Percentiles rank a stretch among this genome's conserved stretches.
Evolutionary conservation across 2,797 vertebrate genomes (phyloP).

Genomic region (Periparus ater): DNA sequence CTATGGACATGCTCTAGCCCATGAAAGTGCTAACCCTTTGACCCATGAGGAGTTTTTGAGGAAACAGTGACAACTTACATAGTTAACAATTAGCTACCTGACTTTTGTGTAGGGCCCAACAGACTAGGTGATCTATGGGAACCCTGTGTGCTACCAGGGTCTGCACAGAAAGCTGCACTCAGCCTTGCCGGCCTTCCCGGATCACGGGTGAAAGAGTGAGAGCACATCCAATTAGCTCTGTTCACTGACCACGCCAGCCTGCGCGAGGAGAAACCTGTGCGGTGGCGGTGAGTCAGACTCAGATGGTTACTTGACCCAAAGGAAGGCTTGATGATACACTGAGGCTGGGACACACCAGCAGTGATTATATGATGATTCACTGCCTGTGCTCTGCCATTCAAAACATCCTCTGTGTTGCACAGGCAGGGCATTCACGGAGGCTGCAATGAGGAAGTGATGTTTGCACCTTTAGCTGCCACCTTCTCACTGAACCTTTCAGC

Average conservation of each 20-base stretch:
- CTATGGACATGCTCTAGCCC: not conserved
- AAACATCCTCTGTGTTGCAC: constrained; percentile 47
- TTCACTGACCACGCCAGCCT: not conserved
- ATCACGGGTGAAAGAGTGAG: not conserved
- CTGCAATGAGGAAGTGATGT: constrained; percentile 27
- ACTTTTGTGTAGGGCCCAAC: not conserved
- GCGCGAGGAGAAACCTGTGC: not conserved
- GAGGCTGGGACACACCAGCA: constrained; percentile 35
- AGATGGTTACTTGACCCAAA: constrained; percentile 32
- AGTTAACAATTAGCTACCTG: not conserved
- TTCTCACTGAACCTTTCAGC: not conserved
- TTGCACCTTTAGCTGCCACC: constrained; percentile 17
- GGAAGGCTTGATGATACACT: constrained; percentile 14
- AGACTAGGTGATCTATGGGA: not conserved
- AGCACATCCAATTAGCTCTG: not conserved
- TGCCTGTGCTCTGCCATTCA: constrained; percentile 38
- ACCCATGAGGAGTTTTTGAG: not conserved
- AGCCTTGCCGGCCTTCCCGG: not conserved
- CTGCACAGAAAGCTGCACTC: not conserved
- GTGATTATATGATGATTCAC: constrained; percentile 50
- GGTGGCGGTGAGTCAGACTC: not conserved
- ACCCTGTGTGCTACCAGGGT: not conserved
- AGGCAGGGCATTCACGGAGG: not conserved
- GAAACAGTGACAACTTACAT: not conserved
- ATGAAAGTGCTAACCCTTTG: not conserved